Base-by-base conservation (phyloP, 2,113 vertebrate species). In the Anser brachyrhynchus region DNA sequence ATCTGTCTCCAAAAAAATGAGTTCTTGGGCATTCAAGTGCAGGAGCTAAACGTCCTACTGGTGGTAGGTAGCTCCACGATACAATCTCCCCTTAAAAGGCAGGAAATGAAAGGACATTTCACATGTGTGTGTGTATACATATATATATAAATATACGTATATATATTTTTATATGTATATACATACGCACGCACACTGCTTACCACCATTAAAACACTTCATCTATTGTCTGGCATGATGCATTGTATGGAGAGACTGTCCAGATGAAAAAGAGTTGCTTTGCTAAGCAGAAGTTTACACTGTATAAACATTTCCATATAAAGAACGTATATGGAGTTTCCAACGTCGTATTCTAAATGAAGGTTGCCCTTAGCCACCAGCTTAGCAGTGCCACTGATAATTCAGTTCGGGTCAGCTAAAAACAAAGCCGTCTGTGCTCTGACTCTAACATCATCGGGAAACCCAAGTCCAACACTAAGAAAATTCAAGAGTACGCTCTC, bases 151-250 rank as follows among this genome's bases (percentile, higher is more conserved):
- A 73, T 28, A 83, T 61, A 74, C 88, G 77, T 93, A 95, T 77
- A 95, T 31, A 70, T 90, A 13, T 80, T 92, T 95, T 93, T 73
- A 62, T 77, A 88, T 29, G 64, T 95, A 94, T 90, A 95, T 35
- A 97, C 75, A 93, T 10, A 49, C 14, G 88, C 64, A 81, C 33
- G 6, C 69, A 74, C 82, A n/a, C 64, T 74, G 90, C 90, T 95
- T 65, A 57, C 89, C 83, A 69, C 87, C 78, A 82, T 59, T 84
- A 94, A 91, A 94, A 94, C 97, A 96, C 91, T 97, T 95, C 91
- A 93, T 94, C 93, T 92, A 89, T 97, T 96, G 91, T 97, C 93
- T 96, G 91, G 91, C 84, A 55, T 86, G 91, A 95, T 93, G 83
- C 89, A 97, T 88, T 95, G 89, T 91, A 89, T 43, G 88, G 57